Evolutionary conservation across 1,140 invertebrate species (phyloP).

Genomic region (Hyles vespertilio): DNA sequence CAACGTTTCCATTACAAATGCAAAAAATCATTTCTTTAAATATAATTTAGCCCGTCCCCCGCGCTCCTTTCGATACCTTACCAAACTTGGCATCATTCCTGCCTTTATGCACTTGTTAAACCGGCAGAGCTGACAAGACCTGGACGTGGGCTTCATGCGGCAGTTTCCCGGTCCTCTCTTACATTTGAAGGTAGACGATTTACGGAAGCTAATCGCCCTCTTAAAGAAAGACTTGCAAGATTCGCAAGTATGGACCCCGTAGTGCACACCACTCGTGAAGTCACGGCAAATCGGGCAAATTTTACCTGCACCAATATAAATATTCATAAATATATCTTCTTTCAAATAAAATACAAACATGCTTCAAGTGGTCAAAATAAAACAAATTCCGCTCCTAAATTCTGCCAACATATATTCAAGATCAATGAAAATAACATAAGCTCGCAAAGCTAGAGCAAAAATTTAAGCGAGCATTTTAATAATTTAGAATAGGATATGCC

Average conservation of each 20-base stretch:
- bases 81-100: conserved; percentile 18
- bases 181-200: conserved; percentile 5
- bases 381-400: too few relatives aligned
- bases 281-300: conserved; percentile 23
- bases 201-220: conserved; percentile 2
- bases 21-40: background rate
- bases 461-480: too few relatives aligned
- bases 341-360: too few relatives aligned
- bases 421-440: too few relatives aligned
- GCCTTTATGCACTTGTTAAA: conserved; percentile 17
- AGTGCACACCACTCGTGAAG: conserved; percentile 13
- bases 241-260: conserved; percentile 22
- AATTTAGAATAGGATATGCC: too few relatives aligned
- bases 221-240: conserved; percentile 25
- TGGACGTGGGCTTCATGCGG: background rate
- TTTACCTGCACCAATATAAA: background rate
- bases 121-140: conserved; percentile 15
- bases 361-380: too few relatives aligned
- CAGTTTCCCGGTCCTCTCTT: background rate
- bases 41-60: conserved; percentile 10
- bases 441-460: too few relatives aligned
- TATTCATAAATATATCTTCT: too few relatives aligned
- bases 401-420: too few relatives aligned
- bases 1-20: too few relatives aligned
- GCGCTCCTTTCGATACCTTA: conserved; percentile 8